Percentiles rank a stretch among this genome's conserved stretches.
phyloP scores from a whole-genome alignment of 1,140 invertebrate species.

The Aphaenogaster ashmeadi region DNA sequence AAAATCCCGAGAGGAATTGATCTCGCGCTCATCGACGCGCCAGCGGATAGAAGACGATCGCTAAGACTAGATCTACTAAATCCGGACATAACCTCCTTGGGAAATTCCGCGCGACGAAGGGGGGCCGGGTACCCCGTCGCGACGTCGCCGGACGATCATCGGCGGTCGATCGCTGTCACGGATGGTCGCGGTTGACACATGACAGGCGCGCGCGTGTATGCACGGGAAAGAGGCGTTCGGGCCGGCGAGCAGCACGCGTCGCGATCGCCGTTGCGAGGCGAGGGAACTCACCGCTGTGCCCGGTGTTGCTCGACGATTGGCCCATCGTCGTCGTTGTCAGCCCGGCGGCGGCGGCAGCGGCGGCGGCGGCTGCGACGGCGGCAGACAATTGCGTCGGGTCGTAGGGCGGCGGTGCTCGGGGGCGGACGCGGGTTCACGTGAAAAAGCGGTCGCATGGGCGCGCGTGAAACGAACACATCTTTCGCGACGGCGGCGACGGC shows the following conservation, averaged over 20 bases:
- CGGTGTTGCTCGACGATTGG: slow-evolving; percentile 84
- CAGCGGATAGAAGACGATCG: neutral
- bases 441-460: slow-evolving; percentile 76
- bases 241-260: slow-evolving; percentile 48
- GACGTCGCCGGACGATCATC: slow-evolving; percentile 5
- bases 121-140: neutral
- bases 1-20: neutral
- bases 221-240: neutral
- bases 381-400: slow-evolving; percentile 34
- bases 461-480: slow-evolving; percentile 79
- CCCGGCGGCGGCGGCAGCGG: slow-evolving; percentile 51
- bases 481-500: slow-evolving; percentile 68
- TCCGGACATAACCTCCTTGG: slow-evolving; percentile 24
- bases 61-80: neutral
- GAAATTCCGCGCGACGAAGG: neutral
- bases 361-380: slow-evolving; percentile 53
- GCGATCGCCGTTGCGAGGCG: slow-evolving; percentile 12
- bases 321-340: slow-evolving; percentile 79
- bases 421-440: slow-evolving; percentile 75
- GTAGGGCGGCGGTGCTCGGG: slow-evolving; percentile 65
- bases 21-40: neutral
- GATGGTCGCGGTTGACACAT: slow-evolving; percentile 75
- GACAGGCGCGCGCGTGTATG: slow-evolving; percentile 58
- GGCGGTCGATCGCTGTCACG: slow-evolving; percentile 57
- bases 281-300: slow-evolving; percentile 83